These are phyloP conservation scores for Pogonus chalceus DNA, from an alignment of 1,140 invertebrate species.

Conservation along the genomic window DNA sequence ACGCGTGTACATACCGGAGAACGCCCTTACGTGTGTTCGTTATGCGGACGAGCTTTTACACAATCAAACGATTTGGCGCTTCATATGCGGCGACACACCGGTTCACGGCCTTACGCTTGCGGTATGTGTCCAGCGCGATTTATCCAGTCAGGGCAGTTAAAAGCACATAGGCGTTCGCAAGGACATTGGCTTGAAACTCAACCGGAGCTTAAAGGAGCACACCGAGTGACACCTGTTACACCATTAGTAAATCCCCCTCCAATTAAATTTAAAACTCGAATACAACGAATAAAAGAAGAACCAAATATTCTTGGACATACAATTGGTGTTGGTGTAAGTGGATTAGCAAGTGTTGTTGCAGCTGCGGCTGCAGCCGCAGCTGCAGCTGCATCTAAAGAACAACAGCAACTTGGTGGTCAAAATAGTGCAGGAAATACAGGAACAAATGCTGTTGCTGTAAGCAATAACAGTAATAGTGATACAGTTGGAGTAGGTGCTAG, in stretches of 20 bases:
- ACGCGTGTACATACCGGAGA: slow-evolving; percentile 37
- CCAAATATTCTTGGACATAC: not conserved
- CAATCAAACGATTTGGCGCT: slow-evolving; percentile 37
- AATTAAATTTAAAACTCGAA: slow-evolving; percentile 30
- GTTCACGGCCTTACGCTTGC: slow-evolving; percentile 31
- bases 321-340: not conserved
- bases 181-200: slow-evolving; percentile 34
- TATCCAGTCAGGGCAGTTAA: slow-evolving; percentile 34
- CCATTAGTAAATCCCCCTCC: slow-evolving; percentile 28
- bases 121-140: slow-evolving; percentile 33
- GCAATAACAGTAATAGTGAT: not conserved
- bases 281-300: not conserved
- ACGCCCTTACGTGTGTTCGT: slow-evolving; percentile 37
- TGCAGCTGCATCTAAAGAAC: no score
- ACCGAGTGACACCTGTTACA: slow-evolving; percentile 32
- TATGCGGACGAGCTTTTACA: slow-evolving; percentile 35
- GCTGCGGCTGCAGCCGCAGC: no score
- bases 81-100: slow-evolving; percentile 35
- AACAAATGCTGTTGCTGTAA: not conserved
- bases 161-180: slow-evolving; percentile 29
- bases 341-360: no score
- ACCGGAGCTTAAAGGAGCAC: slow-evolving; percentile 33
- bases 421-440: not conserved
- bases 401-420: no score
- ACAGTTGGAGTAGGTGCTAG: not conserved